Conservation (phyloP, 23 tunicate species). For the Styela clava region DNA sequence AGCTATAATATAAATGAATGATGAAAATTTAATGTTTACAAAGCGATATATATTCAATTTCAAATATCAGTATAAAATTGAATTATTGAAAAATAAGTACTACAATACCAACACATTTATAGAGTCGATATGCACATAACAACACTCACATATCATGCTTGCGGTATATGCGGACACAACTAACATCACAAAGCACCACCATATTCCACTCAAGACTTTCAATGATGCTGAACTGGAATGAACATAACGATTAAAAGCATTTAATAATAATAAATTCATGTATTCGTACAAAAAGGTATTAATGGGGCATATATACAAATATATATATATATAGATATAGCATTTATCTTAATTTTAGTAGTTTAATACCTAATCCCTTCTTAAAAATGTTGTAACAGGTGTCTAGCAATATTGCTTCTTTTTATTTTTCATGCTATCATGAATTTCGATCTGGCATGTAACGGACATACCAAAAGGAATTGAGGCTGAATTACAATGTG, state of each 20-base stretch:
- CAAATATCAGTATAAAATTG: not conserved
- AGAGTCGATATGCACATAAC: not conserved
- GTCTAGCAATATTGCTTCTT: too few relatives aligned
- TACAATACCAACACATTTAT: not conserved
- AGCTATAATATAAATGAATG: conserved; percentile 11
- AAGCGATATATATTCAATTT: not conserved
- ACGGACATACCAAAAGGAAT: too few relatives aligned
- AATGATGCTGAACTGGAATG: conserved; percentile 34
- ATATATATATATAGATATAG: too few relatives aligned
- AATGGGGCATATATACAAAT: too few relatives aligned
- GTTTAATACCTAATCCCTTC: too few relatives aligned
- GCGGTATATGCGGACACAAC: conserved; percentile 63
- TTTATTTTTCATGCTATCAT: too few relatives aligned
- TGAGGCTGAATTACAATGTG: too few relatives aligned
- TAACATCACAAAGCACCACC: conserved; percentile 60
- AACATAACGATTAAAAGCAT: not conserved
- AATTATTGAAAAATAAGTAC: not conserved
- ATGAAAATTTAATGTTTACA: not conserved
- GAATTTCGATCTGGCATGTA: too few relatives aligned
- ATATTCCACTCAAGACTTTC: conserved; percentile 44
- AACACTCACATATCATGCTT: conserved; percentile 57
- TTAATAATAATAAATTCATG: too few relatives aligned
- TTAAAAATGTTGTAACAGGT: too few relatives aligned
- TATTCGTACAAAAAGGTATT: too few relatives aligned
- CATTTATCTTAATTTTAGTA: too few relatives aligned